Percentiles rank a stretch among this genome's conserved stretches.
Evolutionary conservation across 2,888 invertebrate species (phyloP).

Genomic region (Cantharis nigra): DNA sequence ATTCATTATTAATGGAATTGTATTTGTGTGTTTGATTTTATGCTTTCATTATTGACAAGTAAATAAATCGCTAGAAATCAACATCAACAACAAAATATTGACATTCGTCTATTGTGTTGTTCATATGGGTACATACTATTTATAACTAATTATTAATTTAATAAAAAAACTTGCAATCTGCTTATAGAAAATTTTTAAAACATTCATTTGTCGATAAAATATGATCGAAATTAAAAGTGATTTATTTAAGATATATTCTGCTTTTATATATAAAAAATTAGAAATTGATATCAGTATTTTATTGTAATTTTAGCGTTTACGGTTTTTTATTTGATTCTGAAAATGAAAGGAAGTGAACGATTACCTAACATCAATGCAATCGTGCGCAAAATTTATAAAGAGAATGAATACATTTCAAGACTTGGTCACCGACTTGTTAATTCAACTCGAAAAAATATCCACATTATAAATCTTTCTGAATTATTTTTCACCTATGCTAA

Average conservation of each 20-base stretch:
- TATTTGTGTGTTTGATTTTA: not conserved
- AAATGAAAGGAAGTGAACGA: slow-evolving; percentile 1
- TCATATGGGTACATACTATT: not conserved
- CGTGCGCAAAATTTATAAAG: not conserved
- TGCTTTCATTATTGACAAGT: not conserved
- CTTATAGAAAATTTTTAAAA: no score
- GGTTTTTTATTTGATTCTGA: not conserved
- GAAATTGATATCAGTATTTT: not conserved
- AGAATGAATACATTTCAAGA: not conserved
- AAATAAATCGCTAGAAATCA: not conserved
- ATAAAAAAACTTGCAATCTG: not conserved
- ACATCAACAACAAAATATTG: not conserved
- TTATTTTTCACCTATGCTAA: not conserved
- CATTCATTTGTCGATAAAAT: no score
- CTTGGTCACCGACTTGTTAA: not conserved
- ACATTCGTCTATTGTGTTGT: not conserved
- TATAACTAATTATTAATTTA: not conserved
- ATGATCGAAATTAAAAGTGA: no score
- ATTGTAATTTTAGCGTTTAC: not conserved
- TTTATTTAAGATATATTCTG: not conserved
- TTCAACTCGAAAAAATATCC: not conserved
- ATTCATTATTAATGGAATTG: not conserved
- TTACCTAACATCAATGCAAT: slow-evolving; percentile 1
- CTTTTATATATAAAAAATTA: not conserved
- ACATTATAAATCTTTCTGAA: not conserved